phyloP scores from a whole-genome alignment of 2,113 vertebrate species.

The Austrofundulus limnaeus region DNA sequence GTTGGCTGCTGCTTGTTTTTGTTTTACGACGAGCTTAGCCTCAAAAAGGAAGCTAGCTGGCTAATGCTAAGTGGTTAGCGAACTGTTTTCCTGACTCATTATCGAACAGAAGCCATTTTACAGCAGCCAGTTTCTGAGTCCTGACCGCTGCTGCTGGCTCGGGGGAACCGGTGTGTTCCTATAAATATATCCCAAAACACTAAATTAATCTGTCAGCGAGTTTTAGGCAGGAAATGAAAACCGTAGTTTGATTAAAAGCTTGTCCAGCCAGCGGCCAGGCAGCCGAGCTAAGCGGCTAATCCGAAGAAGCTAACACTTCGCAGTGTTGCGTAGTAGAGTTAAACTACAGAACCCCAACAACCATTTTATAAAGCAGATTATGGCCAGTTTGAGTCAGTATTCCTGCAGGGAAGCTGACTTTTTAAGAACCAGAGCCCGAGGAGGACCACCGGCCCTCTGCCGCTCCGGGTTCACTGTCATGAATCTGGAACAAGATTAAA shows the following conservation, averaged over 20 bases:
- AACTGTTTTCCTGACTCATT: conserved; percentile 78
- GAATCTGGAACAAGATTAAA: background rate
- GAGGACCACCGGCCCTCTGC: background rate
- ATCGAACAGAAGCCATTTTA: conserved; percentile 75
- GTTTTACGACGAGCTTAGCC: conserved; percentile 6
- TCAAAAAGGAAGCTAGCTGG: conserved; percentile 32
- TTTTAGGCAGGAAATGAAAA: accelerated
- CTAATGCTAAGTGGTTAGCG: conserved; percentile 66
- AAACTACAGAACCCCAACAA: background rate
- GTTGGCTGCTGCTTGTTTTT: background rate
- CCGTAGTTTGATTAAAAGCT: conserved; percentile 6
- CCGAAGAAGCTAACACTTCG: conserved; percentile 43
- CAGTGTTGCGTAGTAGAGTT: conserved; percentile 57
- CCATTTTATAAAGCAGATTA: background rate
- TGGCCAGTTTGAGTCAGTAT: too few species aligned
- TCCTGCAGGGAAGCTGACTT: background rate
- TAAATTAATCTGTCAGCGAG: accelerated
- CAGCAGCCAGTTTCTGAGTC: conserved; percentile 23
- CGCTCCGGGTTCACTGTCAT: background rate
- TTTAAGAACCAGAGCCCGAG: background rate
- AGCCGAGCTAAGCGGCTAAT: conserved; percentile 58
- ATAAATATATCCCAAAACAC: background rate
- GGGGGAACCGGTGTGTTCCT: accelerated
- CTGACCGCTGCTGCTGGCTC: background rate
- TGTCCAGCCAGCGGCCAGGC: conserved; percentile 1